These are phyloP conservation scores for Oceanodroma tethys DNA, from an alignment of 2,113 vertebrate genomes.

Conservation along the genomic window DNA sequence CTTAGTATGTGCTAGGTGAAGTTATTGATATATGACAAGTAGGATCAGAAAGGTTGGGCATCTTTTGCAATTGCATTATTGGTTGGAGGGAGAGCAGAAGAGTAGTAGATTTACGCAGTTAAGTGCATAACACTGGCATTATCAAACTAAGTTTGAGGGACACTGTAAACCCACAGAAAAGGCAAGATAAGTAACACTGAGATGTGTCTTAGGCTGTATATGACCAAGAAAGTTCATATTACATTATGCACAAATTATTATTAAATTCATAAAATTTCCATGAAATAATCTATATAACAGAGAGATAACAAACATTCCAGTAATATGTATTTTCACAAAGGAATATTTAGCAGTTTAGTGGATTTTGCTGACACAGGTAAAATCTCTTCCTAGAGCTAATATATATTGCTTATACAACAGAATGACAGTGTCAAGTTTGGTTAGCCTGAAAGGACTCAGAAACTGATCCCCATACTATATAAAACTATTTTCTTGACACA, in stretches of 20 bases:
- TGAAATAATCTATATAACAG: neutral
- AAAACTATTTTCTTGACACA: neutral
- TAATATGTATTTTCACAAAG: neutral
- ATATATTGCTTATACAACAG: neutral
- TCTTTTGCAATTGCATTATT: neutral
- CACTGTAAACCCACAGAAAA: neutral
- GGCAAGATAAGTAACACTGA: neutral
- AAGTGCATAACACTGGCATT: neutral
- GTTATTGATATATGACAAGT: rapidly evolving
- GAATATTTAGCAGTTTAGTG: neutral
- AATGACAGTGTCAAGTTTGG: neutral
- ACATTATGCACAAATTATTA: neutral
- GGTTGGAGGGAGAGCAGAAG: neutral
- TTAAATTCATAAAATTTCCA: neutral
- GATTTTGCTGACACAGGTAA: neutral
- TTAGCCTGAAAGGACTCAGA: neutral
- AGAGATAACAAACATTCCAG: neutral
- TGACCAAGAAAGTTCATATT: neutral
- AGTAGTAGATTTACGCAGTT: neutral
- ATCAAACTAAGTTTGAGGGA: neutral
- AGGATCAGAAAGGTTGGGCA: neutral
- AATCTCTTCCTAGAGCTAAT: neutral
- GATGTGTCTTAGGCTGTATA: neutral
- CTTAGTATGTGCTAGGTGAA: rapidly evolving
- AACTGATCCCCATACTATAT: neutral